Base-by-base conservation (phyloP, 2,797 vertebrate species). In the Fratercula arctica region DNA sequence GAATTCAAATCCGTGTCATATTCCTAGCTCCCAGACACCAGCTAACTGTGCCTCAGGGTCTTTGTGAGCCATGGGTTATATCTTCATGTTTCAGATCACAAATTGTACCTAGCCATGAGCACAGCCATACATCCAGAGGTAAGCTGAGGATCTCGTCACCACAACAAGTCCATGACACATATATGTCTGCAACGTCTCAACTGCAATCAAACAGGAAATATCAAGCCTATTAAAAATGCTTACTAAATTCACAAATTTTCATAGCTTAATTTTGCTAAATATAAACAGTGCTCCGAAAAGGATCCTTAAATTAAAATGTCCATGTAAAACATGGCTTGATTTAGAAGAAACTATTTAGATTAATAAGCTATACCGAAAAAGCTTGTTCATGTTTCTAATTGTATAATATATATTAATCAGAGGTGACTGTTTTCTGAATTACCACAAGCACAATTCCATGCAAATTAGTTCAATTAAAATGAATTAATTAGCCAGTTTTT, bases 401-500 rank as follows among this genome's bases (percentile, higher is more conserved):
- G 46, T 85, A 24, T 41, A 39, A 90, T 86, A 72, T 69, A 50
- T 85, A 94, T 90, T 97, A 96, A 97, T 95, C 85, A 95, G 81
- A 86, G n/a, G 60, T 80, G 85, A 89, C 76, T 87, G 48, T 77
- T 94, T 93, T 80, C 75, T 93, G 85, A 86, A 85, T 88, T 78
- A 73, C 48, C 41, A 82, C 39, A 63, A 92, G 45, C n/a, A 89
- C 6, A 77, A 76, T 79, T 92, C 78, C 56, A 50, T 80, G 50
- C 16, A 28, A 96, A 91, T 86, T 75, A 94, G 17, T 67, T 84
- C 46, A 94, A 96, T 95, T 80, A 95, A 61, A 88, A 66, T 61
- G 11, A 93, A 85, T 72, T 89, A 93, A 89, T 82, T 26, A 57
- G 10, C 14, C 63, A 56, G 28, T 75, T 88, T 25, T 56, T 82